Evolutionary conservation across 2,113 vertebrate genomes (phyloP).

Genomic region (Zapus hudsonius): DNA sequence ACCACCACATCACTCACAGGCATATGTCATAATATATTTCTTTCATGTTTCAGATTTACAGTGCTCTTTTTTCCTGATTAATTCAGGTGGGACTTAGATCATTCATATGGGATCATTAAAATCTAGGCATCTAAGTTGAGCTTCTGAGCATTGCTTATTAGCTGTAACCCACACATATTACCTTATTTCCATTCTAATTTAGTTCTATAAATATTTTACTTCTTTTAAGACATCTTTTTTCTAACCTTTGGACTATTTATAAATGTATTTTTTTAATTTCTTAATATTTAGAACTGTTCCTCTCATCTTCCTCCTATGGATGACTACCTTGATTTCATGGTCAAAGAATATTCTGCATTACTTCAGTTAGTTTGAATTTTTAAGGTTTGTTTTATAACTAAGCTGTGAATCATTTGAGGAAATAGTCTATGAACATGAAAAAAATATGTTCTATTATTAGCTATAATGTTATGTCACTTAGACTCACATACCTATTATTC

Average conservation of each 20-base stretch:
- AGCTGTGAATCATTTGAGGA: not conserved
- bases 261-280: not conserved
- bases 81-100: not conserved
- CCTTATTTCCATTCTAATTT: not conserved
- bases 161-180: not conserved
- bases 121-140: not conserved
- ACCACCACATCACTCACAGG: no score
- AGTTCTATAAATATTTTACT: not conserved
- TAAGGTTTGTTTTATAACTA: not conserved
- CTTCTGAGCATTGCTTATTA: not conserved
- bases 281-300: not conserved
- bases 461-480: not conserved
- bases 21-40: no score
- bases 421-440: not conserved
- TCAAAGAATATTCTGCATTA: not conserved
- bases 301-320: not conserved
- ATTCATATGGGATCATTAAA: not conserved
- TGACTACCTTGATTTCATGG: not conserved
- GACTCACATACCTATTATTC: not conserved
- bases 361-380: not conserved
- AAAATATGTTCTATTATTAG: not conserved
- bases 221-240: not conserved
- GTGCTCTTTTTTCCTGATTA: not conserved
- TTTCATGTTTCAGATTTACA: no score
- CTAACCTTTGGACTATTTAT: not conserved